phyloP scores from a whole-genome alignment of 1,140 invertebrate species.

The Zeugodacus cucurbitae region DNA sequence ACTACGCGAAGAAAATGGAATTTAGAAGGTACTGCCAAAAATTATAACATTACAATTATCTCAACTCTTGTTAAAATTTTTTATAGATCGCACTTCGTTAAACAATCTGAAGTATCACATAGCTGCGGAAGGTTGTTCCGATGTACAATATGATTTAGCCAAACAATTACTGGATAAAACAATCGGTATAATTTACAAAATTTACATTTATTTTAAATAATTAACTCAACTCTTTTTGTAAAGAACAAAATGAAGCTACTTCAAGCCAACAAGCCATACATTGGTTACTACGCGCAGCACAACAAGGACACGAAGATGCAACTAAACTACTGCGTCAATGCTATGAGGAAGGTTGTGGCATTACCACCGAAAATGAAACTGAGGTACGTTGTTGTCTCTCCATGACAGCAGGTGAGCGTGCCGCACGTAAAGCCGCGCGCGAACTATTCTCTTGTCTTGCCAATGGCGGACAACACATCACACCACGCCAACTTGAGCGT shows the following conservation, averaged over 20 bases:
- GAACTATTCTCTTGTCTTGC: conserved; percentile 86
- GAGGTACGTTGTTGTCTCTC: conserved; percentile 86
- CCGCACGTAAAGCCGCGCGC: conserved; percentile 83
- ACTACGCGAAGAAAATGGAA: conserved; percentile 61
- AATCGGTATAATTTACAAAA: conserved; percentile 64
- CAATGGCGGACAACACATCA: conserved; percentile 87
- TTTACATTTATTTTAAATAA: neutral
- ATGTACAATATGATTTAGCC: conserved; percentile 75
- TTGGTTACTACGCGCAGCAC: conserved; percentile 89
- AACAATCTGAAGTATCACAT: conserved; percentile 71
- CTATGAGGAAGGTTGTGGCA: conserved; percentile 80
- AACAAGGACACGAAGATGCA: conserved; percentile 89
- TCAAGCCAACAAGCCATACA: conserved; percentile 78
- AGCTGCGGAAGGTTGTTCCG: conserved; percentile 76
- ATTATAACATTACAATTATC: too few species aligned
- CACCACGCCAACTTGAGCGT: conserved; percentile 78
- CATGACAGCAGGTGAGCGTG: conserved; percentile 86
- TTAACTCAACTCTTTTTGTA: neutral
- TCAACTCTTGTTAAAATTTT: neutral
- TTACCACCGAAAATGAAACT: conserved; percentile 82
- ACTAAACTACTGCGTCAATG: conserved; percentile 83
- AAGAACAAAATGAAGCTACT: conserved; percentile 59
- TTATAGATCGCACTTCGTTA: conserved; percentile 68
- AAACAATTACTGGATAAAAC: conserved; percentile 72
- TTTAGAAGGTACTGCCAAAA: conserved; percentile 53